Conservation (phyloP, 2,797 vertebrate genomes). For the Artibeus jamaicensis region DNA sequence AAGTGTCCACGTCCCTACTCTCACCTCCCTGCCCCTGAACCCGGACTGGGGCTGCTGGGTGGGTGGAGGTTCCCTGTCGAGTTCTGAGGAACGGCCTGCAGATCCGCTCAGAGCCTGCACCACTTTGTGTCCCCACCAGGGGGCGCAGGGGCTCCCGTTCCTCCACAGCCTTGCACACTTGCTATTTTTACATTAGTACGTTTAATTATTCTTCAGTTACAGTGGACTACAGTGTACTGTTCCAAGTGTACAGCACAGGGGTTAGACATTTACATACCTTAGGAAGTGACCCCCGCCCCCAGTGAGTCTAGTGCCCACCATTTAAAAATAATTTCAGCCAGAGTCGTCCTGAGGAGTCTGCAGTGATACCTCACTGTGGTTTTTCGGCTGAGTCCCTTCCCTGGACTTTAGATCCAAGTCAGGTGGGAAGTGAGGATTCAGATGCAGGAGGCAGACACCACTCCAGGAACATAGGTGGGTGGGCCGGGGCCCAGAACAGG, state of each 20-base stretch:
- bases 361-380: rapidly evolving
- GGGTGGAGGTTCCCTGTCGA: rapidly evolving
- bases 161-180: neutral
- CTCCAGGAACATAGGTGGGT: too few relatives aligned
- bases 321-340: neutral
- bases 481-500: too few relatives aligned
- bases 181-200: neutral
- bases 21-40: rapidly evolving
- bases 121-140: neutral
- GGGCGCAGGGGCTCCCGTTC: neutral
- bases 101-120: neutral
- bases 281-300: too few relatives aligned
- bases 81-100: neutral
- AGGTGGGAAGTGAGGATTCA: too few relatives aligned
- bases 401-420: neutral
- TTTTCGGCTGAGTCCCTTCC: neutral
- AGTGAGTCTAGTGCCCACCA: rapidly evolving
- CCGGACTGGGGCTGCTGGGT: rapidly evolving
- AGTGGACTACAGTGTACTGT: neutral
- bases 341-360: rapidly evolving
- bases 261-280: neutral
- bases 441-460: neutral
- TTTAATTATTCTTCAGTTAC: neutral
- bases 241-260: neutral
- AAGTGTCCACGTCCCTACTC: too few relatives aligned